A percentile compares a stretch with the other conserved stretches of the same genome.
phyloP scores from a whole-genome alignment of 2,888 invertebrate genomes.

The Stenchaetothrips biformis region DNA sequence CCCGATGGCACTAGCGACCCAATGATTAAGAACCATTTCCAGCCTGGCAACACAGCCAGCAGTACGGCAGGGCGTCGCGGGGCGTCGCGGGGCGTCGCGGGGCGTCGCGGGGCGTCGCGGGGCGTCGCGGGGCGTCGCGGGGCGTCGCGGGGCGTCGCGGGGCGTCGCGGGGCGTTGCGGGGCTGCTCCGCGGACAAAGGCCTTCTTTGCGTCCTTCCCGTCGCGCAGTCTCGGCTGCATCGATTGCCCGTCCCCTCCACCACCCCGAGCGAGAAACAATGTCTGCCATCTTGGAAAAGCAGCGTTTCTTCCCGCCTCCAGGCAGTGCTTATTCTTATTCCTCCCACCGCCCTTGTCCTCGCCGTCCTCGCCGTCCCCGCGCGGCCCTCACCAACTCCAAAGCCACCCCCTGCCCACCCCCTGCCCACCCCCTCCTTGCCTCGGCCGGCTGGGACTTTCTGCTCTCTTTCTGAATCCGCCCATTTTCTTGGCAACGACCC shows the following conservation, averaged over 20 bases:
- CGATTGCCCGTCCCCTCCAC: not conserved
- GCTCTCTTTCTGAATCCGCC: conserved; percentile 21
- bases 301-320: conserved; percentile 1
- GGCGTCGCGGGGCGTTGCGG: no score
- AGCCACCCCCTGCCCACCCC: no score
- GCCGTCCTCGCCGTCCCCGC: not conserved
- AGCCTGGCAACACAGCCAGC: no score
- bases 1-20: not conserved
- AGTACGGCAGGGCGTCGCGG: no score
- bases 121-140: no score
- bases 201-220: not conserved
- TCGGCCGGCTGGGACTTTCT: not conserved
- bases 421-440: not conserved
- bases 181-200: not conserved
- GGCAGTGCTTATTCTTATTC: conserved; percentile 3
- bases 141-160: no score
- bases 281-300: conserved; percentile 15
- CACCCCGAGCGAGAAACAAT: conserved; percentile 3
- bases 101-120: no score
- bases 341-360: not conserved
- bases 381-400: no score
- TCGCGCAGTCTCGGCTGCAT: not conserved
- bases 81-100: no score
- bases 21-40: no score
- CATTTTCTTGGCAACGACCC: not conserved